Conservation (phyloP, 2,113 vertebrate genomes). For the Halichoeres trimaculatus region DNA sequence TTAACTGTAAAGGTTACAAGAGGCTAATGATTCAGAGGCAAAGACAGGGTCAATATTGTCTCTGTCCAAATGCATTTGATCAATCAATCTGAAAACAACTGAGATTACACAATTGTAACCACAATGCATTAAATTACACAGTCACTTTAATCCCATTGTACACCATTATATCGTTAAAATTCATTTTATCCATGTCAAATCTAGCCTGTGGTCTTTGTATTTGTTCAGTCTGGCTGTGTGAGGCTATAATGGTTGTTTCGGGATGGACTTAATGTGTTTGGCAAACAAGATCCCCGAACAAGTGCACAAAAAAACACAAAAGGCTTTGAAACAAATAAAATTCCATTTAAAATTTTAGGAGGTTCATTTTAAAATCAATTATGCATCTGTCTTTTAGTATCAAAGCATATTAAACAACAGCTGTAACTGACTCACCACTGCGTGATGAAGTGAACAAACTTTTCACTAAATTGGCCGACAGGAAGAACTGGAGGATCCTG, state of each 20-base stretch:
- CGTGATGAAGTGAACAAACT: constrained; percentile 98
- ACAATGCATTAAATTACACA: constrained; percentile 44
- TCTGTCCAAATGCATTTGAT: constrained; percentile 55
- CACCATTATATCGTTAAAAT: constrained; percentile 27
- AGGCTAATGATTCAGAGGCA: constrained; percentile 69
- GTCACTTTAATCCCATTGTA: constrained; percentile 46
- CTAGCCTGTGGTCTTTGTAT: constrained; percentile 26
- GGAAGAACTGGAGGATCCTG: constrained; percentile 98
- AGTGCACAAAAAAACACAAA: not conserved
- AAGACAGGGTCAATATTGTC: constrained; percentile 74
- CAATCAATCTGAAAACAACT: constrained; percentile 33
- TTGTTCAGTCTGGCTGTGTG: constrained; percentile 22
- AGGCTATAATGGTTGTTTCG: constrained; percentile 11
- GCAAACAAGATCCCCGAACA: constrained; percentile 15
- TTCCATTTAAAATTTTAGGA: not conserved
- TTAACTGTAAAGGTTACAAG: constrained; percentile 62
- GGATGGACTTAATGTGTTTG: not conserved
- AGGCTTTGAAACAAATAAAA: not conserved
- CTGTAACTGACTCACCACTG: constrained; percentile 90
- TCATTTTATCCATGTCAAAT: constrained; percentile 30
- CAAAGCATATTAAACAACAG: not conserved
- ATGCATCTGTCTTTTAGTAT: not conserved
- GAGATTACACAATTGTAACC: constrained; percentile 30
- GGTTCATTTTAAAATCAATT: not conserved
- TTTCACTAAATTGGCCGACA: constrained; percentile 94